Base-by-base conservation (phyloP, 2,113 vertebrate species). In the Octodon degus region DNA sequence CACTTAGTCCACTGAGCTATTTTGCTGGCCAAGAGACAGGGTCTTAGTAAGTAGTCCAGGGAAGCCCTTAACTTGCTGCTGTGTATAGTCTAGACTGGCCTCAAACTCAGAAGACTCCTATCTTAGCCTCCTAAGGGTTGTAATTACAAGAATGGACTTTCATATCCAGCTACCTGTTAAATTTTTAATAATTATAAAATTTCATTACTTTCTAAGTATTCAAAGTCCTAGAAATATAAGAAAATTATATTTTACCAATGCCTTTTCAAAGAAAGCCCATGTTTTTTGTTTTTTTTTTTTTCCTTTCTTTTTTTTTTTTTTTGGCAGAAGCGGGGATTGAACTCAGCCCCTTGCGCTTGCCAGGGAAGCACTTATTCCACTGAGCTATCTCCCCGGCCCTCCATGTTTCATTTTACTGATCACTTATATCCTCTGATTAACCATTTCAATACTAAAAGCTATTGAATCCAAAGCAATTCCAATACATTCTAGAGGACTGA, bases 241-340 rank as follows among this genome's bases (percentile, higher is more conserved):
- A 96, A 93, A 63, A 13, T 82, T 60, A 86, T 25, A 89, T 83
- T 94, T 95, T 60, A 96, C 22, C 76, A 96, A 81, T 60, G 37
- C 43, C 37, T 89, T 84, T 96, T 91, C 84, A 58, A 79, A 50
- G 13, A 95, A 70, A 12, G 82, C 3, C 65, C 17, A 95, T 43
- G 43, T 4, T 43, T 43, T 43, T 43, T 43, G 5, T 43, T 4
- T 43, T 43, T 43, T 0, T 43, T 43, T 43, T 6, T 43, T 43
- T 43, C 43, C 6, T 43, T 43, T 43, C 5, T 43, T 43, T 5
- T 43, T 43, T 43, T 43, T 43, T 43, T 43, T 43, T 43, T 43
- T 43, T 43, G 2, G 43, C 43, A 43, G 43, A 43, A 43, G 43
- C 5, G 5, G 43, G 43, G 43, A 43, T 43, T 43, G 43, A 43